Evolutionary conservation across 2,113 vertebrate genomes (phyloP).

Genomic region (Lagopus muta): DNA sequence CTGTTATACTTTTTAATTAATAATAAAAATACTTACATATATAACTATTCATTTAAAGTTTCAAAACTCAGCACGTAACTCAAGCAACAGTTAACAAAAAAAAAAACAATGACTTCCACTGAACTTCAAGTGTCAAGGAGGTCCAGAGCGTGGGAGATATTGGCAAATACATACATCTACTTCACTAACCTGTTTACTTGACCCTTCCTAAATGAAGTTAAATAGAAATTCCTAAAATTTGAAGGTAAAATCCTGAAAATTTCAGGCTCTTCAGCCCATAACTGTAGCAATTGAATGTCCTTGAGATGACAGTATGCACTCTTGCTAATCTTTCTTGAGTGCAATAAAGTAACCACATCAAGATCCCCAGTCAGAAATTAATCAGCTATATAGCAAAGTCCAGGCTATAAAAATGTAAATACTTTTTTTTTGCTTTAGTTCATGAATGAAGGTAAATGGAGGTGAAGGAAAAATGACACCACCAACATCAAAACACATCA

Average conservation of each 20-base stretch:
- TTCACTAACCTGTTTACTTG: background rate
- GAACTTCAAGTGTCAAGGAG: background rate
- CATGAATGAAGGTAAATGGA: background rate
- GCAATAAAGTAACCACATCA: background rate
- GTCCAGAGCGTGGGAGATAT: background rate
- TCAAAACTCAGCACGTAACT: background rate
- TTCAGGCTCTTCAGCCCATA: background rate
- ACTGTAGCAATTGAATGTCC: background rate
- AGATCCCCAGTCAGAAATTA: background rate
- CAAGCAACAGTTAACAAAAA: background rate
- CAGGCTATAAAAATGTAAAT: background rate
- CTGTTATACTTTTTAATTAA: background rate
- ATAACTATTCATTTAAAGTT: background rate
- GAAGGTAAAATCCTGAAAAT: background rate
- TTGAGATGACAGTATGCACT: background rate
- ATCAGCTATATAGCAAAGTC: slow-evolving; percentile 18
- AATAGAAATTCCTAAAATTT: background rate
- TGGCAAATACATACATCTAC: background rate
- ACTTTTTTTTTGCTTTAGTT: background rate
- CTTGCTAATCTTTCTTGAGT: background rate
- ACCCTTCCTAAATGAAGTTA: background rate
- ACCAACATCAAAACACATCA: background rate
- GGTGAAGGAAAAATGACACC: background rate
- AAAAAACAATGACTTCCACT: background rate
- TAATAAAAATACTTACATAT: background rate